These are phyloP conservation scores for Chloroceryle aenea DNA, from an alignment of 2,113 vertebrate species.

Conservation along the genomic window DNA sequence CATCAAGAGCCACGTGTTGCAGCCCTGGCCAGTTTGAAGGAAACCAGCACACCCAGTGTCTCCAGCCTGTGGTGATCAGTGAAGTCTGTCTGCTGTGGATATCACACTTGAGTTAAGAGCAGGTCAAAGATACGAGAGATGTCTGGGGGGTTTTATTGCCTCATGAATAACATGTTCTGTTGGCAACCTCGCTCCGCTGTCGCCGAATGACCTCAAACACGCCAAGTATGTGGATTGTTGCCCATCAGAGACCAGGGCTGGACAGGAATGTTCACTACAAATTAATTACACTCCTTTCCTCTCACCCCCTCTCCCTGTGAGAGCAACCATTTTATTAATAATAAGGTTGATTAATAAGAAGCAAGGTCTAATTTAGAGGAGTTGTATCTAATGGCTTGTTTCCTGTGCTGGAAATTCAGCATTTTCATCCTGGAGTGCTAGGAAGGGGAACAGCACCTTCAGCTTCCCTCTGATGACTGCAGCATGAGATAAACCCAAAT, in stretches of 20 bases:
- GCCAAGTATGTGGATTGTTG: background rate
- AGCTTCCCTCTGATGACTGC: background rate
- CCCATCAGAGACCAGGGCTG: background rate
- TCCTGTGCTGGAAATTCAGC: background rate
- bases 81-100: background rate
- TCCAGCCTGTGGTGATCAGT: background rate
- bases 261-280: background rate
- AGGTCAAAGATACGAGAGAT: background rate
- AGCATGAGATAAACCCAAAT: background rate
- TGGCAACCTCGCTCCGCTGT: background rate
- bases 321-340: background rate
- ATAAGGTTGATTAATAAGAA: background rate
- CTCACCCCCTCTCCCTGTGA: fast-evolving
- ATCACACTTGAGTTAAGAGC: background rate
- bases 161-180: background rate
- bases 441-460: background rate
- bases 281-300: background rate
- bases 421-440: background rate
- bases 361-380: background rate
- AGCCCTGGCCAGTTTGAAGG: background rate
- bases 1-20: background rate
- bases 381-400: background rate
- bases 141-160: conserved; percentile 51
- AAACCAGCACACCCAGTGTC: background rate
- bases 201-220: background rate